Conservation (phyloP, 1,140 invertebrate species). For the Hylaeus volcanicus region DNA sequence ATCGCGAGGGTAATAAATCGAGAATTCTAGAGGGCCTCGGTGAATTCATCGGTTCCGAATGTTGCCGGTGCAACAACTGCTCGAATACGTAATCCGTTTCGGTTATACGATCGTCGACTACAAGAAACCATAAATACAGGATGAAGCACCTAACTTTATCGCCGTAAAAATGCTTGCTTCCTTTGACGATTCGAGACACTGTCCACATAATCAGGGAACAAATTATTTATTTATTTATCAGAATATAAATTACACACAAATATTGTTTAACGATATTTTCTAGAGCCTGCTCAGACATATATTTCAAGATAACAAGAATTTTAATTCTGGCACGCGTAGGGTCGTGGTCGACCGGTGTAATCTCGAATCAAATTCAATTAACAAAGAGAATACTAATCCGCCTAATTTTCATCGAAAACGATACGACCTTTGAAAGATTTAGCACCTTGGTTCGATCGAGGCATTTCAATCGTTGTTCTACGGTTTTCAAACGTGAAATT, state of each 20-base stretch:
- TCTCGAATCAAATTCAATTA: not conserved
- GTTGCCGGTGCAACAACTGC: slow-evolving; percentile 52
- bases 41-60: slow-evolving; percentile 26
- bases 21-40: slow-evolving; percentile 23
- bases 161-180: too few species aligned
- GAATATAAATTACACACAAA: too few species aligned
- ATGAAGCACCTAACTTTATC: too few species aligned
- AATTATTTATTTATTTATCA: too few species aligned
- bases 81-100: slow-evolving; percentile 49
- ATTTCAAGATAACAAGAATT: not conserved
- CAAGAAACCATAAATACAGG: slow-evolving; percentile 16
- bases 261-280: not conserved
- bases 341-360: not conserved
- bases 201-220: too few species aligned
- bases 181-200: too few species aligned
- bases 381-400: not conserved
- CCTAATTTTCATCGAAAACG: not conserved
- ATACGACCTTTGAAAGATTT: not conserved
- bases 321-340: not conserved
- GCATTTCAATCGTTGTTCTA: not conserved
- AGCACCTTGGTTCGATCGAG: not conserved
- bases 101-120: slow-evolving; percentile 36
- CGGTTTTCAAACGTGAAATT: not conserved
- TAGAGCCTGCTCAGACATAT: not conserved
- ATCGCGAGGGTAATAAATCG: slow-evolving; percentile 37